phyloP scores from a whole-genome alignment of 92 coral and sea anemone genomes.

The Blastomussa wellsi region DNA sequence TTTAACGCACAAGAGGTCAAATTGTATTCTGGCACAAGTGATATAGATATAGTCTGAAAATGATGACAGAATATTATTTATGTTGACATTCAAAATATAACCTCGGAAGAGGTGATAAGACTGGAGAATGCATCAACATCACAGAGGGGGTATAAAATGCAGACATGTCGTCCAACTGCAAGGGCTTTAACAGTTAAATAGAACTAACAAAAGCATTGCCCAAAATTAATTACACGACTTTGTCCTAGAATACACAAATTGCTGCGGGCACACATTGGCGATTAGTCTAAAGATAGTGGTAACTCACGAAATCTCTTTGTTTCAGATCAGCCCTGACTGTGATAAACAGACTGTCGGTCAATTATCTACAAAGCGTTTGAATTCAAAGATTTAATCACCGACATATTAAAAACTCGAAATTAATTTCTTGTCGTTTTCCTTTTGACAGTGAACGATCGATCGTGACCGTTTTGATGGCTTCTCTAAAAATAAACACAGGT shows the following conservation, averaged over 20 bases:
- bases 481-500: background rate
- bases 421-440: background rate
- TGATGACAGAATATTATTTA: slow-evolving; percentile 15
- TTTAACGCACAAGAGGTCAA: slow-evolving; percentile 10
- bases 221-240: slow-evolving; percentile 6
- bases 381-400: background rate
- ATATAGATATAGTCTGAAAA: background rate
- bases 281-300: slow-evolving; percentile 19
- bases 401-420: background rate
- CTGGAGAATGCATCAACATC: background rate
- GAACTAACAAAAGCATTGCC: slow-evolving; percentile 8
- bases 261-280: slow-evolving; percentile 33
- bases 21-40: slow-evolving; percentile 17
- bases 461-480: background rate
- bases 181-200: background rate
- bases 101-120: background rate
- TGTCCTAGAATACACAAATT: slow-evolving; percentile 4
- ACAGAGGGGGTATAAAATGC: background rate
- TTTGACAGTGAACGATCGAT: background rate
- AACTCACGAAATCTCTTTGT: slow-evolving; percentile 20
- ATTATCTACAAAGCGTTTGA: background rate
- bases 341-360: slow-evolving; percentile 6
- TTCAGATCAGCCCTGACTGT: background rate
- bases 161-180: background rate
- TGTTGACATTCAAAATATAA: slow-evolving; percentile 12